Percentiles rank a stretch among this genome's conserved stretches.
These are phyloP conservation scores for Drosophila ohnishii DNA, from an alignment of 1,140 invertebrate genomes.

Conservation along the genomic window DNA sequence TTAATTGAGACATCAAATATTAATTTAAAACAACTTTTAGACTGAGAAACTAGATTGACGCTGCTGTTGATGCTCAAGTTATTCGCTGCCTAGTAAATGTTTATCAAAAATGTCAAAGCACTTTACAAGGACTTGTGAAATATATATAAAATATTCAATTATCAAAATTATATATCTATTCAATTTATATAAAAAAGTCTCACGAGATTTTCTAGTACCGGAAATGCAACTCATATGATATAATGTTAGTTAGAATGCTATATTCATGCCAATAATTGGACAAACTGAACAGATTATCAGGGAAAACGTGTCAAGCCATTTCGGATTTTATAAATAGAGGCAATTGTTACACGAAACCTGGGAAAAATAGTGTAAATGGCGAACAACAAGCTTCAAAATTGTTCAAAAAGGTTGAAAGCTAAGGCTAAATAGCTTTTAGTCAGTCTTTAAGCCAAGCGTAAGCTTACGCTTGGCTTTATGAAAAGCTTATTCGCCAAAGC, in stretches of 20 bases:
- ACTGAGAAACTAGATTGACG: neutral
- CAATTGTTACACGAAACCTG: neutral
- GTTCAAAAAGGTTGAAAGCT: neutral
- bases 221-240: constrained; percentile 17
- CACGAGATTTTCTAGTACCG: neutral
- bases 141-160: neutral
- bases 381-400: constrained; percentile 1
- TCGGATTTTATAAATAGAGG: neutral
- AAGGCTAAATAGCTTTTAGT: neutral
- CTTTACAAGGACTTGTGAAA: neutral
- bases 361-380: neutral
- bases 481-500: too few species aligned
- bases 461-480: neutral
- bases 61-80: neutral
- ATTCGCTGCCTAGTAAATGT: neutral
- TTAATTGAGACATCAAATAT: neutral
- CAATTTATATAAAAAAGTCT: neutral
- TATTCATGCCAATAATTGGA: constrained; percentile 22
- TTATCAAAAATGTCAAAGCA: neutral
- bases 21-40: neutral
- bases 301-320: neutral
- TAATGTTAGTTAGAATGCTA: neutral
- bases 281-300: constrained; percentile 10
- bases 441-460: neutral
- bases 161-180: neutral